Conservation (phyloP, 2,888 invertebrate species). For the Rhyacophila evoluta region DNA sequence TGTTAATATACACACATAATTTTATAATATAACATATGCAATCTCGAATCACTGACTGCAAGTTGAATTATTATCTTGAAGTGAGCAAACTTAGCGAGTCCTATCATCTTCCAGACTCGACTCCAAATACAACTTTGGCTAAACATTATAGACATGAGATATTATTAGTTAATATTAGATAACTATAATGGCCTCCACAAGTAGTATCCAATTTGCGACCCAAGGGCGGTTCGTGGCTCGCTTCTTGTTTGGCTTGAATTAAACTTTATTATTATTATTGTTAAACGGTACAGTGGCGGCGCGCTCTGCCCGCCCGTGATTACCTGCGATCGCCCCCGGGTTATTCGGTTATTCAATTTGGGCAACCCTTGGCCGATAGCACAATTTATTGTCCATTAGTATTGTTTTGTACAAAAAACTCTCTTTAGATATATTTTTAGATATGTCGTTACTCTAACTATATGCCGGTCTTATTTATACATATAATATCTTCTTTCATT, state of each 20-base stretch:
- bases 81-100: background rate
- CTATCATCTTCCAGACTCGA: background rate
- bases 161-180: background rate
- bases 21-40: no score
- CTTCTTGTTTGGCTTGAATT: constrained; percentile 5
- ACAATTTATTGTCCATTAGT: constrained; percentile 8
- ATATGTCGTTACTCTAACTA: background rate
- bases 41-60: background rate
- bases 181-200: background rate
- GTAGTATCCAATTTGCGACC: constrained; percentile 6
- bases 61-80: background rate
- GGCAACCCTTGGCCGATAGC: background rate
- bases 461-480: background rate
- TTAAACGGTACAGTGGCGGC: constrained; percentile 16
- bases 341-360: constrained; percentile 16
- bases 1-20: no score
- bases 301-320: background rate
- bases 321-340: constrained; percentile 11
- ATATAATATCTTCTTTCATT: background rate
- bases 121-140: background rate
- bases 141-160: background rate
- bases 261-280: constrained; percentile 18
- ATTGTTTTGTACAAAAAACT: background rate
- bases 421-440: background rate
- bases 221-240: background rate